Base-by-base conservation (phyloP, 2,113 vertebrate genomes). In the Vimba vimba region DNA sequence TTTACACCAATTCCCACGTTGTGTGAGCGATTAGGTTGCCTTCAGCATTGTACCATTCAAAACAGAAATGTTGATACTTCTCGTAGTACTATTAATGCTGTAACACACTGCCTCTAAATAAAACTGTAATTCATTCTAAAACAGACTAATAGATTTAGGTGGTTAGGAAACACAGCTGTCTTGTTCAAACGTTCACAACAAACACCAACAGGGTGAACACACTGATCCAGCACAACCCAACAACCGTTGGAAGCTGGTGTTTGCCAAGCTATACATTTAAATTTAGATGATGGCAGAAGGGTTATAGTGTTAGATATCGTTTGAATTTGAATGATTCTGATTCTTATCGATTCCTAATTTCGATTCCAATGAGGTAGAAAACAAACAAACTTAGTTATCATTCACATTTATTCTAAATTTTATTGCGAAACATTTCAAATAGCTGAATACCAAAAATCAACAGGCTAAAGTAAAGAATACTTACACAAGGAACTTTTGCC, bases 11-110 rank as follows among this genome's bases (percentile, higher is more conserved):
- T 73, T 59, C 30, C 21, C 13, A 21, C 6, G 15, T 39, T 27
- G 68, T 36, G 30, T 83, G 50, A 73, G 73, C 33, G 33, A 19
- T 59, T 71, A 59, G 66, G 33, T 43, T 71, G 47, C 50, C 50
- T 83, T 68, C 25, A 27, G 80, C 60, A 1, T 19, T 15, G 43
- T n/a, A 36, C 59, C 11, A 69, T 69, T 68, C 12, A 69, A 82
- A 69, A 52, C 75, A 33, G 62, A 47, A 17, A 62, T 81, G 59
- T 47, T 64, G 79, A 81, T 27, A 43, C 12, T n/a, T n/a, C 4
- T 60, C 6, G 1, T 79, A 39, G 10, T 59, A 59, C 55, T 79
- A 25, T 43, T 60, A 60, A 25, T 2, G 39, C 71, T 74, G 12
- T 12, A 45, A 47, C 6, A 25, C 71, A 25, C 12, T 25, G 43